These are phyloP conservation scores for Bufo bufo DNA, from an alignment of 2,113 vertebrate genomes.

Conservation along the genomic window DNA sequence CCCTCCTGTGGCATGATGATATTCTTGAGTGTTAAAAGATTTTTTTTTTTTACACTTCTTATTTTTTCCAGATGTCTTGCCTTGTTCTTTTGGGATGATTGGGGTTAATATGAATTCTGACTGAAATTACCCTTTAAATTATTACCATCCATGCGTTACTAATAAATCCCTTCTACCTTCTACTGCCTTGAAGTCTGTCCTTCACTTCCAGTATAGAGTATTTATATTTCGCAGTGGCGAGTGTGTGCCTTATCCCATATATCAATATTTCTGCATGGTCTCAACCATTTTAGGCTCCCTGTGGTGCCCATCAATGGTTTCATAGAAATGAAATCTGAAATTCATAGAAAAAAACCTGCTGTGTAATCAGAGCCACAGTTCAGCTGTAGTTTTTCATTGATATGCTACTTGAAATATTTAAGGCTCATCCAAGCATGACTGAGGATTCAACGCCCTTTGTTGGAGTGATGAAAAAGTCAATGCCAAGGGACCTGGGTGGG, in stretches of 20 bases:
- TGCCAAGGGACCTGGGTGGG: too few relatives aligned
- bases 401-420: background rate
- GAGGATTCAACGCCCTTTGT: background rate
- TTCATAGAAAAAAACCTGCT: conserved; percentile 3
- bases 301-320: background rate
- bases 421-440: background rate
- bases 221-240: background rate
- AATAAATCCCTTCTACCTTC: background rate
- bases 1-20: too few relatives aligned
- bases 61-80: background rate
- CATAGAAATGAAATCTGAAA: background rate
- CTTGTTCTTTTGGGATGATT: background rate
- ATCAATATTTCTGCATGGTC: conserved; percentile 8
- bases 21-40: too few relatives aligned
- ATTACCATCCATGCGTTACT: background rate
- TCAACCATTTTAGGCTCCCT: background rate
- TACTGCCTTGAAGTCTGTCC: background rate
- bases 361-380: background rate
- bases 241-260: background rate
- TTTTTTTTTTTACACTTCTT: too few relatives aligned
- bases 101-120: background rate
- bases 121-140: background rate
- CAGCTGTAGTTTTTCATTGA: background rate
- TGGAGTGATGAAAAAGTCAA: background rate
- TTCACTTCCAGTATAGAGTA: background rate